Evolutionary conservation across 2,888 invertebrate genomes (phyloP).

Genomic region (Ashinkailepas kermadecensis): DNA sequence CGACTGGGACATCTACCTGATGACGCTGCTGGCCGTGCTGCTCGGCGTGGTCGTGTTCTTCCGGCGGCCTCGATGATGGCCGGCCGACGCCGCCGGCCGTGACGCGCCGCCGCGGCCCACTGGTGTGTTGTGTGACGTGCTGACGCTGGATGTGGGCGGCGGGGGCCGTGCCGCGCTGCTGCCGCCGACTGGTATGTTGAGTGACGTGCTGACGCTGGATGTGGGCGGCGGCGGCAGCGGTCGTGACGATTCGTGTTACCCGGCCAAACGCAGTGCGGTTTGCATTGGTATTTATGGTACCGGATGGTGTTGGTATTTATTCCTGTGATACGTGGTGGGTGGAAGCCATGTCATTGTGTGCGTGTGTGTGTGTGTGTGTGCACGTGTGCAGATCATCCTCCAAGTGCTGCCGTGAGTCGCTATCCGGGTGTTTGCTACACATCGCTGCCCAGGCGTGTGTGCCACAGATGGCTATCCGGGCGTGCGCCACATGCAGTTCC

Average conservation of each 20-base stretch:
- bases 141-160: too few relatives aligned
- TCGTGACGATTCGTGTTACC: background rate
- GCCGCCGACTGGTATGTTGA: background rate
- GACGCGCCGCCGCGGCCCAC: background rate
- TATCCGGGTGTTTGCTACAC: too few relatives aligned
- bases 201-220: background rate
- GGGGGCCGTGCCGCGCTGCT: too few relatives aligned
- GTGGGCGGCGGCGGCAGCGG: background rate
- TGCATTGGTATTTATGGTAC: too few relatives aligned
- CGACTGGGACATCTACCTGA: conserved; percentile 91
- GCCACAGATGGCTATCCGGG: too few relatives aligned
- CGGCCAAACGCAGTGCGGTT: background rate
- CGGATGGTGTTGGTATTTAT: background rate
- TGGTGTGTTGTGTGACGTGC: too few relatives aligned
- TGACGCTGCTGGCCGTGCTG: conserved; percentile 70
- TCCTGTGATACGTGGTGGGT: background rate
- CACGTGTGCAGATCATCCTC: background rate
- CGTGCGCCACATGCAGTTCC: too few relatives aligned
- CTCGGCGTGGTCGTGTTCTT: conserved; percentile 74
- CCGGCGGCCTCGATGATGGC: conserved; percentile 49
- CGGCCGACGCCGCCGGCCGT: too few relatives aligned
- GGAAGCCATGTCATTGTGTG: too few relatives aligned
- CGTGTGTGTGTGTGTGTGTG: background rate
- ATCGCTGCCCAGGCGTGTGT: too few relatives aligned
- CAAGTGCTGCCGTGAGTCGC: background rate